Evolutionary conservation across 1,140 invertebrate species (phyloP), one percentile per base, ranked within the genome.

Genomic region (Drosophila pseudoananassae): DNA sequence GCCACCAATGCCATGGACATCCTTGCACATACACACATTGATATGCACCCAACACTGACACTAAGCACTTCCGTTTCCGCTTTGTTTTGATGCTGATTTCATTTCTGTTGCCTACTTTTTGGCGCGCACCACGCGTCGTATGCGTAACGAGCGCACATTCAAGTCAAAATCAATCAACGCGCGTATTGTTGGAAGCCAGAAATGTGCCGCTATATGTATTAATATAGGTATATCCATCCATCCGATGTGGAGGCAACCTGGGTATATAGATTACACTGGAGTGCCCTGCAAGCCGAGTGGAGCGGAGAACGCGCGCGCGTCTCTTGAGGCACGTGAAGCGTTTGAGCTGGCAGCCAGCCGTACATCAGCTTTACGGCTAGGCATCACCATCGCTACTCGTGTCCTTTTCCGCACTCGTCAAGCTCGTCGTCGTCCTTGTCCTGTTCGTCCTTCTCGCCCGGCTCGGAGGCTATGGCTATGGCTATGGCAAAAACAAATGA

Each of bases 121-220:
- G 81, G 82, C 82, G 82, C 81, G 66, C 57, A 64, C 78, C 47
- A 74, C 78, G 69, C 77, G 82, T 64, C 81, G 81, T 80, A 73
- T 74, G 81, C 82, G 74, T 85, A 85, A 85, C 83, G 82, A 85
- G 82, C 70, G 65, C 65, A 68, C 74, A 85, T 82, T 87, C 65
- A 85, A 88, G 87, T 82, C 82, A 82, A 85, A 88, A 85, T 85
- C 82, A 85, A 85, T 85, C 82, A 85, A 75, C 70, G 49, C 55
- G 55, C 68, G 43, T 81, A 87, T 87, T 85, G 81, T 75, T 58
- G 36, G 73, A 72, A 61, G 59, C 68, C 68, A 51, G 46, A 43
- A 53, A 81, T 59, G 23, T 45, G 57, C 29, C 56, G 40, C 63
- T 25, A 33, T 31, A 31, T 43, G 12, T n/a, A 20, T 27, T 27